Evolutionary conservation across 1,140 invertebrate species (phyloP), one percentile per base, ranked within the genome.

Genomic region (Hylaeus volcanicus): DNA sequence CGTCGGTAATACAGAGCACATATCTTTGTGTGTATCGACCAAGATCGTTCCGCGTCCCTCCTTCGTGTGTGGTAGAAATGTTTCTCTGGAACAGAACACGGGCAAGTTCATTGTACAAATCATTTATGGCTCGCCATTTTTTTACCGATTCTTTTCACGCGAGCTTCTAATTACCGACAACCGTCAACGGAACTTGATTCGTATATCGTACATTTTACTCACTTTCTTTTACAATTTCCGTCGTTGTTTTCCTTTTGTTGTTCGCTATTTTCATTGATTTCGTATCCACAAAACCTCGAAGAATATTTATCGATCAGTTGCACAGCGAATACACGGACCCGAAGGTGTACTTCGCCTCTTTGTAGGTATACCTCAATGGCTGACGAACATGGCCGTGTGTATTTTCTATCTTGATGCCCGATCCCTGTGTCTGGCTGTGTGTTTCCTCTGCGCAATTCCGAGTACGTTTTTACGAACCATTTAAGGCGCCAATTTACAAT

Each of bases 1-100:
- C 70, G 86, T 70, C 85, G 86, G 86, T 82, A 88, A 88, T 83
- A 75, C 85, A 87, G 86, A 53, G 56, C 77, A 64, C 87, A 79
- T 87, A 74, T 81, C 79, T 66, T n/a, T 48, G 56, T 39, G 53
- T 71, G 55, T 75, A 87, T 81, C 84, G 81, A 80, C 76, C 69
- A 86, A 81, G 77, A 86, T 86, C 85, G 68, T 82, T 58, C 55
- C 73, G 73, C 81, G 64, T 48, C 64, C 43, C 64, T 71, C 73
- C 77, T 86, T 77, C 76, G 77, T 74, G 81, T 71, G 65, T 43
- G 55, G 73, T 77, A 70, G 65, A 12, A 74, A 75, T 83, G 74
- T 55, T 55, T 74, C 53, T 48, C 51, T 76, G 26, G 55, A 71
- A 82, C 39, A 71, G 43, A 84, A 74, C 60, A 81, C 55, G 55